Base-by-base conservation (phyloP, 2,888 invertebrate species). In the Erebia aethiops region DNA sequence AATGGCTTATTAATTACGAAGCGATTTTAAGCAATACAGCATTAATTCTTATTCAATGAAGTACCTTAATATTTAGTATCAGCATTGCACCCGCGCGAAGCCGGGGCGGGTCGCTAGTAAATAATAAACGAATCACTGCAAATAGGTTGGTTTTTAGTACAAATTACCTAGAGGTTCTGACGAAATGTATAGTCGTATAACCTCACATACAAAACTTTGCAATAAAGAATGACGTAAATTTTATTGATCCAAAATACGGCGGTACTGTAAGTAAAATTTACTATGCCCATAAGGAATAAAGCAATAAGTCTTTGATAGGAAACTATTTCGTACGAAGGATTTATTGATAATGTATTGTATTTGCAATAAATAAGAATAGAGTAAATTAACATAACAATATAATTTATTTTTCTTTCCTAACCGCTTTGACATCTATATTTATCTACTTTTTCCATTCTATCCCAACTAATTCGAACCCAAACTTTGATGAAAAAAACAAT, bases 221-320 rank as follows among this genome's bases (percentile, higher is more conserved):
- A 16, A 46, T 18, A 16, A 18, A 46, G 46, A 10, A 8, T 2
- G 49, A 62, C 13, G 62, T 62, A 62, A 21, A 62, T 21, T 61
- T 61, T 61, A 61, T 61, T 18, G 18, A 61, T 61, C 43, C 13
- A 13, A 18, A n/a, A 62, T 49, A 26, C 46, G 9, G 14, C 62
- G 49, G 21, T 62, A 49, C 21, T 49, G 49, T 62, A 2, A n/a
- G 14, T 46, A 62, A 61, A 52, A 43, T 49, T 49, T 62, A 21
- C 62, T 62, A 49, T 49, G 26, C 18, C 62, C 49, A 13, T 62
- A 62, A 62, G 62, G 49, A 62, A 46, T 46, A 62, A 62, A 49
- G 62, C 62, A 62, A 62, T 62, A 62, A 62, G 62, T 62, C 46
- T 46, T 62, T 49, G 62, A 62, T 62, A 46, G 46, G 21, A 49